Conservation (phyloP, 2,113 vertebrate genomes). For the Syrmaticus mikado region DNA sequence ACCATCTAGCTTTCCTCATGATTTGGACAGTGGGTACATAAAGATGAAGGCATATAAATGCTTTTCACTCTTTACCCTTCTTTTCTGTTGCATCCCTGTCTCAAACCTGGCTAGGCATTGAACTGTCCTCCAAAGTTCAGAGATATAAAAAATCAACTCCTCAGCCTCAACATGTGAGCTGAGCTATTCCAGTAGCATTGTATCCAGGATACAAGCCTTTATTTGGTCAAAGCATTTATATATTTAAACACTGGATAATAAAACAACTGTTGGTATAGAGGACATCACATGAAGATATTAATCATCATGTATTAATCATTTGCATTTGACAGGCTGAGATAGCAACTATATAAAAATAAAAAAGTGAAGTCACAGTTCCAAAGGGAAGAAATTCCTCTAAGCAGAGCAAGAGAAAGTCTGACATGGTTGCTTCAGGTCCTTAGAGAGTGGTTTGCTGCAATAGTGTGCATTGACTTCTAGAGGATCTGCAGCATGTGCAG, state of each 20-base stretch:
- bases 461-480: not conserved
- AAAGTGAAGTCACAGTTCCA: not conserved
- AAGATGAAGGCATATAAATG: not conserved
- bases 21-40: not conserved
- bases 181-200: not conserved
- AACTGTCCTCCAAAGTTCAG: not conserved
- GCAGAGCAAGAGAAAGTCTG: not conserved
- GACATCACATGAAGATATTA: not conserved
- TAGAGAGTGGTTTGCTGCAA: not conserved
- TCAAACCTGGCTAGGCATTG: fast-evolving
- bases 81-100: not conserved
- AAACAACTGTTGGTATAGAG: not conserved
- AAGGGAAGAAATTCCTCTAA: not conserved
- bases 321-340: not conserved
- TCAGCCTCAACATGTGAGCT: not conserved
- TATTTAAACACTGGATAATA: not conserved
- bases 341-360: not conserved
- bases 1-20: not conserved
- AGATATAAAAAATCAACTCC: not conserved
- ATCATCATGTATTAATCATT: not conserved
- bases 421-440: not conserved
- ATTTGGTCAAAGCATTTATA: not conserved
- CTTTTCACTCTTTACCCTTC: not conserved
- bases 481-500: not conserved
- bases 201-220: not conserved